Percentiles rank a stretch among this genome's conserved stretches.
These are phyloP conservation scores for Erythrolamprus reginae DNA, from an alignment of 2,113 vertebrate genomes.

Conservation along the genomic window DNA sequence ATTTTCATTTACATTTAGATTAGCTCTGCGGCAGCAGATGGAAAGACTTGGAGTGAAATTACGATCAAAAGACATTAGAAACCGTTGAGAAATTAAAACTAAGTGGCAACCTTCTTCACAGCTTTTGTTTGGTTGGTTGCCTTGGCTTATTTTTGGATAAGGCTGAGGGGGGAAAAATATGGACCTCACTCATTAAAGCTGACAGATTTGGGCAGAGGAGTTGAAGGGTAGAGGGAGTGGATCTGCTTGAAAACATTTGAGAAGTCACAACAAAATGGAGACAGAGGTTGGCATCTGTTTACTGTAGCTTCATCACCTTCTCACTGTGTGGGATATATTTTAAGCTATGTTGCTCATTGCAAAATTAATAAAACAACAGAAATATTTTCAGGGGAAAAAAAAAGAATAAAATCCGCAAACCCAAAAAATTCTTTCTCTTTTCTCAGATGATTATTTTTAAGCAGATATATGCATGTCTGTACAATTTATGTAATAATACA, in stretches of 20 bases:
- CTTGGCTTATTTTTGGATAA: background rate
- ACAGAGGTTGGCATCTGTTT: conserved; percentile 14
- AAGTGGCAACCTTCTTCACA: conserved; percentile 2
- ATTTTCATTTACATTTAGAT: conserved; percentile 68
- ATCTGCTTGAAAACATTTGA: conserved; percentile 23
- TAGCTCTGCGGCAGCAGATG: conserved; percentile 54
- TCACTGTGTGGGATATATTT: background rate
- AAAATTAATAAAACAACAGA: too few species aligned
- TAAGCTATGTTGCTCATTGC: background rate
- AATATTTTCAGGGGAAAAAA: background rate
- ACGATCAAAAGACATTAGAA: conserved; percentile 41
- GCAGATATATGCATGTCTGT: too few species aligned
- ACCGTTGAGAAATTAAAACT: conserved; percentile 47
- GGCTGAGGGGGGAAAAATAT: conserved; percentile 15
- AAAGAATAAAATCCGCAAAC: background rate
- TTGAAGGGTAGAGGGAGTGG: conserved; percentile 32
- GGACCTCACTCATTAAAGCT: conserved; percentile 17
- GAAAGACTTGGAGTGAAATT: conserved; percentile 63
- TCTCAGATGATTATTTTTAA: too few species aligned
- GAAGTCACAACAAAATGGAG: conserved; percentile 13
- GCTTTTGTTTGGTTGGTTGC: conserved; percentile 30
- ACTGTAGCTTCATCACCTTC: conserved; percentile 19
- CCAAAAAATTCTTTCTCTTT: too few species aligned
- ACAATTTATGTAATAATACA: too few species aligned
- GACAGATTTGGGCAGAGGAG: conserved; percentile 21